Conservation (phyloP, 2,113 vertebrate species). For the Prionailurus viverrinus region DNA sequence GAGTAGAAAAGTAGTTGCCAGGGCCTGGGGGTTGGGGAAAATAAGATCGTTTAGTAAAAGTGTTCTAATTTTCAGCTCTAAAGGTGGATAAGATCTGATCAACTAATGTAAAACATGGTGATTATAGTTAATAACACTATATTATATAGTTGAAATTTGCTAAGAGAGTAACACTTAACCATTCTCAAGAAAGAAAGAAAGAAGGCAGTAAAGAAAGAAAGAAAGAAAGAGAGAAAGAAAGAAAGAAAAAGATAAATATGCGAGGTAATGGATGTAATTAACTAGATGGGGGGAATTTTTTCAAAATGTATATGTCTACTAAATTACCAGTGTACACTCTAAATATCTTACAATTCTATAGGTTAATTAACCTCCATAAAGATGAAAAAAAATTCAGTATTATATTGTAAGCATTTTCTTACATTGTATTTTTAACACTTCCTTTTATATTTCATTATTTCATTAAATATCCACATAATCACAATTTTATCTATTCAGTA, state of each 20-base stretch:
- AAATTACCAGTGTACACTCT: neutral
- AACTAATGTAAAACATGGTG: neutral
- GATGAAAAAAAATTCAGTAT: neutral
- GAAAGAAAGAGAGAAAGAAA: neutral
- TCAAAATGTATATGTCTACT: neutral
- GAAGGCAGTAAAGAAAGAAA: neutral
- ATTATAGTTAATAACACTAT: neutral
- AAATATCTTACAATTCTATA: neutral
- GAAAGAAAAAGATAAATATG: neutral
- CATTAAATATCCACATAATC: slow-evolving; percentile 19
- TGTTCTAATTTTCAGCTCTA: neutral
- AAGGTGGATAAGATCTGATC: neutral
- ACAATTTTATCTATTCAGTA: slow-evolving; percentile 32
- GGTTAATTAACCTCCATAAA: neutral
- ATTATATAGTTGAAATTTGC: neutral
- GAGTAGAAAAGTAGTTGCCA: neutral
- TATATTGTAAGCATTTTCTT: slow-evolving; percentile 14
- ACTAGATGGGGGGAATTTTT: neutral
- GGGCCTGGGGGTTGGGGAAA: neutral
- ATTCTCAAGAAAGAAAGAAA: neutral
- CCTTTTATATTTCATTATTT: neutral
- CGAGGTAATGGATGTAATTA: neutral
- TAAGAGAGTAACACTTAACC: neutral
- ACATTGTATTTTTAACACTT: neutral
- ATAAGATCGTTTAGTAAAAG: neutral